Conservation (phyloP, 2,797 vertebrate genomes). For the Hypotaenidia okinawae region DNA sequence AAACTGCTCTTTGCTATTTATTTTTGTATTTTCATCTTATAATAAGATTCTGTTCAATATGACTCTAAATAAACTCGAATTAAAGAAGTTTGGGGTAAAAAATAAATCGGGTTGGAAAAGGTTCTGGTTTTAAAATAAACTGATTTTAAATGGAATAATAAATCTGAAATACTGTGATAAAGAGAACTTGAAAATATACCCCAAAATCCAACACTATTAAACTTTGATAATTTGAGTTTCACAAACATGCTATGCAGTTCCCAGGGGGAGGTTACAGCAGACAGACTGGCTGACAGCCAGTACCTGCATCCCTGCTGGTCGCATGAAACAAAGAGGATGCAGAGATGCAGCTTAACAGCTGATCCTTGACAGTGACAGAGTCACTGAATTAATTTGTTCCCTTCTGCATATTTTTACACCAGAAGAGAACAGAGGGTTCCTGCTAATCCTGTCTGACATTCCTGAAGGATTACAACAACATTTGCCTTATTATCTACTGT, state of each 20-base stretch:
- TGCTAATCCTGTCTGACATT: slow-evolving; percentile 6
- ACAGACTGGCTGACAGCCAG: slow-evolving; percentile 1
- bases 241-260: background rate
- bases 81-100: background rate
- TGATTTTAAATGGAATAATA: background rate
- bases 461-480: background rate
- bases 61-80: background rate
- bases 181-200: background rate
- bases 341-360: background rate
- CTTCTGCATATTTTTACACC: slow-evolving; percentile 27
- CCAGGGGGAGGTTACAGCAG: background rate
- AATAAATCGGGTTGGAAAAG: background rate
- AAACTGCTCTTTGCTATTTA: background rate
- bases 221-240: background rate
- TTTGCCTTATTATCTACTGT: background rate
- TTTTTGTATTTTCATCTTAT: background rate
- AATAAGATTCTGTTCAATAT: background rate
- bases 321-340: background rate
- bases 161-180: background rate
- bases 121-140: background rate
- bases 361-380: background rate
- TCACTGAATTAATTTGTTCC: slow-evolving; percentile 19
- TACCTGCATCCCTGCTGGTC: background rate
- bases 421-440: slow-evolving; percentile 19
- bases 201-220: background rate